Evolutionary conservation across 1,140 invertebrate species (phyloP).

Genomic region (Amphibalanus amphitrite): DNA sequence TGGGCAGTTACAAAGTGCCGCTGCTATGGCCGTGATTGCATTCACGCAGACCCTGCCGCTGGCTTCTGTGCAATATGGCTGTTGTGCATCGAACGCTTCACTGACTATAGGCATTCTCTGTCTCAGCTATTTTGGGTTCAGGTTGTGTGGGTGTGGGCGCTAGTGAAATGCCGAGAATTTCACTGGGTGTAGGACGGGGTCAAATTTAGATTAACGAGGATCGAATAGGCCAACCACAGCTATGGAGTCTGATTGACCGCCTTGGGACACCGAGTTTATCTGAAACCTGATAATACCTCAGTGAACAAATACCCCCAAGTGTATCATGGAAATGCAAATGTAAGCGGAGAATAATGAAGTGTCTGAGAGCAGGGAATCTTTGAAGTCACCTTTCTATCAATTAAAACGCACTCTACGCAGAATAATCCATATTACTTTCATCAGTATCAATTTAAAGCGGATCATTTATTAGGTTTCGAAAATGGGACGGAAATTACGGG

Average conservation of each 20-base stretch:
- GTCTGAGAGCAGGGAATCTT: background rate
- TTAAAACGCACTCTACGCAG: background rate
- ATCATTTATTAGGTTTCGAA: slow-evolving; percentile 2
- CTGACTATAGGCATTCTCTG: too few relatives aligned
- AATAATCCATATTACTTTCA: background rate
- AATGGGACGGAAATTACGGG: background rate
- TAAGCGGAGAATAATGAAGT: background rate
- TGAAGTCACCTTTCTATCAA: background rate
- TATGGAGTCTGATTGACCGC: too few relatives aligned
- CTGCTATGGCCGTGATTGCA: background rate
- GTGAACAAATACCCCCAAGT: background rate
- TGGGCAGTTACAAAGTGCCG: background rate
- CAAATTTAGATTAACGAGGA: too few relatives aligned
- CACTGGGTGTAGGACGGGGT: too few relatives aligned
- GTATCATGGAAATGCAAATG: background rate
- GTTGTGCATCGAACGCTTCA: too few relatives aligned
- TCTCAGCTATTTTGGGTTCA: too few relatives aligned
- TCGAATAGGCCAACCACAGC: too few relatives aligned
- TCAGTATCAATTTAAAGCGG: background rate
- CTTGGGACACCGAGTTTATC: background rate
- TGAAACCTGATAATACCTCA: background rate
- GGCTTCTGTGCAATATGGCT: background rate
- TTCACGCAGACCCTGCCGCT: background rate
- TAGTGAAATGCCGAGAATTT: too few relatives aligned
- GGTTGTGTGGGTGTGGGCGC: too few relatives aligned